Evolutionary conservation across 2,888 invertebrate genomes (phyloP).

Genomic region (Molorchus minor): DNA sequence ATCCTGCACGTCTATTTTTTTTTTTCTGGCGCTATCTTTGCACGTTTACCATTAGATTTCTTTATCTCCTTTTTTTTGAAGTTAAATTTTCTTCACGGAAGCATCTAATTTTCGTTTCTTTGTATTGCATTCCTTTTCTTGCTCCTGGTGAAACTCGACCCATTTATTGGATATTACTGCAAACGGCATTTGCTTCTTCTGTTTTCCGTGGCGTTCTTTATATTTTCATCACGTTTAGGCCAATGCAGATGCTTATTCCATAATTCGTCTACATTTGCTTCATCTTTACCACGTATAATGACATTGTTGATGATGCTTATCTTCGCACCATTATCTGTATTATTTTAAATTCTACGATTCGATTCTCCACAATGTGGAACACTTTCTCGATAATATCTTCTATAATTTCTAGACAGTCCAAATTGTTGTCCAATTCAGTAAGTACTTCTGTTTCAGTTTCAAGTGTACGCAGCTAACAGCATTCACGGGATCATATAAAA

Average conservation of each 20-base stretch:
- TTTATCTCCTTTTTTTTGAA: too few species aligned
- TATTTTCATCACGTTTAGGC: too few species aligned
- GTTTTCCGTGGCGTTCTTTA: too few species aligned
- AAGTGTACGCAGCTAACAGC: not conserved
- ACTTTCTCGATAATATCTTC: not conserved
- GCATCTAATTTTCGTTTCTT: too few species aligned
- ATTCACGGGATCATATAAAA: not conserved
- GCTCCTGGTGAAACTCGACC: too few species aligned
- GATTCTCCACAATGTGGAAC: not conserved
- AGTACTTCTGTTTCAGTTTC: not conserved
- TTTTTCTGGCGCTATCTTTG: too few species aligned
- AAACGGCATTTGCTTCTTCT: too few species aligned
- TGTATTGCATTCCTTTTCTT: too few species aligned
- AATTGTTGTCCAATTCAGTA: not conserved
- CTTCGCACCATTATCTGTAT: not conserved
- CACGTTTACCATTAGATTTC: too few species aligned
- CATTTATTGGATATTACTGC: too few species aligned
- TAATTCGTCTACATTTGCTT: not conserved
- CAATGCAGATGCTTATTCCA: constrained; percentile 1
- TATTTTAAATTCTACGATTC: not conserved
- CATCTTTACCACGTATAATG: not conserved
- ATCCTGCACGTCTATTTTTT: too few species aligned
- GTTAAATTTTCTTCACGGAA: too few species aligned
- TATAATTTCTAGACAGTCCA: not conserved
- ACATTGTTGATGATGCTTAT: not conserved